Percentiles rank a stretch among this genome's conserved stretches.
Conservation (phyloP, 1,140 invertebrate species). For the Latrodectus geometricus region DNA sequence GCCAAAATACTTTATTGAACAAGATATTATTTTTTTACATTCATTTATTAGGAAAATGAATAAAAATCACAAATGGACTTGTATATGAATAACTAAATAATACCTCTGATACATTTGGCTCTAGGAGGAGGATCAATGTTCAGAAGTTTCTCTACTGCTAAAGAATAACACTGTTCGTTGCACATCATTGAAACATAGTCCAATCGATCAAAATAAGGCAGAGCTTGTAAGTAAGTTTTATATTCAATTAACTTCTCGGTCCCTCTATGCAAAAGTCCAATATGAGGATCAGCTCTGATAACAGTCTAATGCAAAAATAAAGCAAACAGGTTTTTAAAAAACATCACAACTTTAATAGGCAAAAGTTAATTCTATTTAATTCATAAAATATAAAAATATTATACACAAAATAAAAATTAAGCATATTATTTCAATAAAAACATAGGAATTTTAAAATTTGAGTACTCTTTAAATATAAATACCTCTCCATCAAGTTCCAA, state of each 20-base stretch:
- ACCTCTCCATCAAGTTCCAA: slow-evolving; percentile 96
- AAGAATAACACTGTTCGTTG: slow-evolving; percentile 96
- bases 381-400: no score
- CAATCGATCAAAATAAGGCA: slow-evolving; percentile 98
- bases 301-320: slow-evolving; percentile 76
- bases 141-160: slow-evolving; percentile 95
- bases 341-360: no score
- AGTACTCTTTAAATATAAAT: slow-evolving; percentile 53
- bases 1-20: no score
- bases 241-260: slow-evolving; percentile 99
- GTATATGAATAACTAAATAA: neutral
- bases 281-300: slow-evolving; percentile 92
- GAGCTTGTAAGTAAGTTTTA: slow-evolving; percentile 96
- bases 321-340: no score
- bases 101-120: slow-evolving; percentile 96
- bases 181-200: slow-evolving; percentile 99
- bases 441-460: no score
- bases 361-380: no score
- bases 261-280: slow-evolving; percentile 94
- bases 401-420: no score
- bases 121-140: slow-evolving; percentile 94
- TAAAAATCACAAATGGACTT: no score
- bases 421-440: no score
- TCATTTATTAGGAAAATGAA: no score
- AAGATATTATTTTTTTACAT: no score